Conservation (phyloP, 2,797 vertebrate species). For the Gouania willdenowi region DNA sequence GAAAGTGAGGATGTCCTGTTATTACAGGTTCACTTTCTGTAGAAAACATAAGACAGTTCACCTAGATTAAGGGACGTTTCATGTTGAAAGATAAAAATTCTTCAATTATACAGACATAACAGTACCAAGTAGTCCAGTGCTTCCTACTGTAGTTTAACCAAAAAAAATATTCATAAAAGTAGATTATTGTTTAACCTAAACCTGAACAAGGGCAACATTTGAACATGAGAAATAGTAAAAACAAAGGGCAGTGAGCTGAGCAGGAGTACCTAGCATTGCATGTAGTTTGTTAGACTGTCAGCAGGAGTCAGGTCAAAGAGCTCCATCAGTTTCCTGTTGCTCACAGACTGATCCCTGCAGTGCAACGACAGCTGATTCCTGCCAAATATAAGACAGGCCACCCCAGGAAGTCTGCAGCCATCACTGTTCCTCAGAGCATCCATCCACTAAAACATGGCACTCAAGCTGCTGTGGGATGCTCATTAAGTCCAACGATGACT, state of each 20-base stretch:
- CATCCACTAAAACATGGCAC: not conserved
- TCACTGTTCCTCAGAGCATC: conserved; percentile 11
- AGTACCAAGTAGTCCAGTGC: too few species aligned
- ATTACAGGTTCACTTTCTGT: too few species aligned
- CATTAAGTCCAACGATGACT: conserved; percentile 20
- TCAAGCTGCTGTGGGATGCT: conserved; percentile 11
- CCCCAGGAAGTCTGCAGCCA: conserved; percentile 2
- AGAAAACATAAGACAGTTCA: too few species aligned
- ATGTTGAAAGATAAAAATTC: too few species aligned
- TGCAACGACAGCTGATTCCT: conserved; percentile 4
- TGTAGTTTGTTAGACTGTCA: conserved; percentile 2
- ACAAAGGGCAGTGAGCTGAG: not conserved
- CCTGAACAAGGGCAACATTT: too few species aligned
- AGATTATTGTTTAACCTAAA: too few species aligned
- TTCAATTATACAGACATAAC: too few species aligned
- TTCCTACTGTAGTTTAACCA: too few species aligned
- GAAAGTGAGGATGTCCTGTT: too few species aligned
- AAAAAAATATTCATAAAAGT: too few species aligned
- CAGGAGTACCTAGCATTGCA: not conserved
- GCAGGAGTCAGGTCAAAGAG: not conserved
- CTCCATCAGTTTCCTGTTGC: not conserved
- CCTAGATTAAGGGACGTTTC: too few species aligned
- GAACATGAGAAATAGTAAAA: too few species aligned
- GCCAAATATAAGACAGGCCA: conserved; percentile 10
- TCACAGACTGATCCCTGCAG: conserved; percentile 2